Base-by-base conservation (phyloP, 1,140 invertebrate genomes). In the Drosophila mauritiana region DNA sequence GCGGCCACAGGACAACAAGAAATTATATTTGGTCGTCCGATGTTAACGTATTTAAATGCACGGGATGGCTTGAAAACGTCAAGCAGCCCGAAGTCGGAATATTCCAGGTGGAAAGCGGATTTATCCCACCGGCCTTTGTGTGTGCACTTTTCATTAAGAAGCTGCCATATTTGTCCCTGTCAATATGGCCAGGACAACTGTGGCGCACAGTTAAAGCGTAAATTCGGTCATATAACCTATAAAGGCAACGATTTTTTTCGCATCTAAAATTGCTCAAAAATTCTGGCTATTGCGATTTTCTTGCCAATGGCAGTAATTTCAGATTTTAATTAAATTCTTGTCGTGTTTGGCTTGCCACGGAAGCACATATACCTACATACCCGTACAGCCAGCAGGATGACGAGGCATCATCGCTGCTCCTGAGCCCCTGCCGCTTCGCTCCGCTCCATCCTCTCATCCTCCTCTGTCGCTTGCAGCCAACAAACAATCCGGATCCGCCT, bases 291-390 rank as follows among this genome's bases (percentile, higher is more conserved):
- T 65, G 45, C 67, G 45, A 49, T 46, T 55, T 73, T 42, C 56
- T 72, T 59, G 83, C 84, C 80, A 51, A 72, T 72, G 77, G 84
- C 84, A 72, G 77, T 89, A 78, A 80, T 89, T 89, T 78, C 73
- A 84, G 64, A 89, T 89, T 89, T 89, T 89, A 89, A 89, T 89
- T 89, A 89, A 89, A 89, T 89, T 89, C 77, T 69, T 88, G 76
- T 82, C 78, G 69, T 82, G 65, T 63, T 61, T 75, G 58, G 65
- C 67, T 62, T 63, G 56, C 67, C 55, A 64, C 61, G 15, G 42
- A 52, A 43, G 42, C 59, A 45, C 34, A 57, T 31, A 55, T 22
- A 61, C 37, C 42, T 20, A 36, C 17, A 39, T 10, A 13, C 15
- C 10, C 27, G 11, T 7, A 36, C 36, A 64, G 59, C 46, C 46